These are phyloP conservation scores for Athalia cordata DNA, from an alignment of 2,888 invertebrate genomes.

Conservation along the genomic window DNA sequence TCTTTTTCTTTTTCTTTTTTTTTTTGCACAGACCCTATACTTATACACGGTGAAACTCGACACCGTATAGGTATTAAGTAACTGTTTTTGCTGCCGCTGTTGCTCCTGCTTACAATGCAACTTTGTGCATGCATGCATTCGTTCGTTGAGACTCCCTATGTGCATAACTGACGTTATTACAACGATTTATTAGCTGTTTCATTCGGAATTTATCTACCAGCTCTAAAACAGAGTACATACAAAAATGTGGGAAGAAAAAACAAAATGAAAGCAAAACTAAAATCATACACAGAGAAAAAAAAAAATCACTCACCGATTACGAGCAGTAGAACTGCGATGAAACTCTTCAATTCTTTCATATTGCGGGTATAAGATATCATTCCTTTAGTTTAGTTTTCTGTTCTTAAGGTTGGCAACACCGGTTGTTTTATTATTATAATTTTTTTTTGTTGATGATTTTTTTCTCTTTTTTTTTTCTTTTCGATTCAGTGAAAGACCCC, in stretches of 20 bases:
- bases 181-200: too few relatives aligned
- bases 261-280: background rate
- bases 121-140: too few relatives aligned
- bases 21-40: background rate
- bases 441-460: background rate
- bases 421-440: background rate
- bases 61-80: slow-evolving; percentile 28
- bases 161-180: too few relatives aligned
- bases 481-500: background rate
- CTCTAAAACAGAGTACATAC: too few relatives aligned
- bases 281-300: slow-evolving; percentile 14
- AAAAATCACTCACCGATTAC: background rate
- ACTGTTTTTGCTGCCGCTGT: background rate
- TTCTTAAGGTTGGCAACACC: too few relatives aligned
- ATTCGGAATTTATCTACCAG: too few relatives aligned
- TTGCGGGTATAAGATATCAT: background rate
- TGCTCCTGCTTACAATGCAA: too few relatives aligned
- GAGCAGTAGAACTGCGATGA: slow-evolving; percentile 23
- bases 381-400: too few relatives aligned
- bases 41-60: slow-evolving; percentile 13
- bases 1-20: background rate
- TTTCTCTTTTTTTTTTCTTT: background rate
- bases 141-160: too few relatives aligned
- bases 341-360: slow-evolving; percentile 27
- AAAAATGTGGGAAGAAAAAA: background rate